phyloP scores from a whole-genome alignment of 2,888 invertebrate species.

The Acholoe squamosa region DNA sequence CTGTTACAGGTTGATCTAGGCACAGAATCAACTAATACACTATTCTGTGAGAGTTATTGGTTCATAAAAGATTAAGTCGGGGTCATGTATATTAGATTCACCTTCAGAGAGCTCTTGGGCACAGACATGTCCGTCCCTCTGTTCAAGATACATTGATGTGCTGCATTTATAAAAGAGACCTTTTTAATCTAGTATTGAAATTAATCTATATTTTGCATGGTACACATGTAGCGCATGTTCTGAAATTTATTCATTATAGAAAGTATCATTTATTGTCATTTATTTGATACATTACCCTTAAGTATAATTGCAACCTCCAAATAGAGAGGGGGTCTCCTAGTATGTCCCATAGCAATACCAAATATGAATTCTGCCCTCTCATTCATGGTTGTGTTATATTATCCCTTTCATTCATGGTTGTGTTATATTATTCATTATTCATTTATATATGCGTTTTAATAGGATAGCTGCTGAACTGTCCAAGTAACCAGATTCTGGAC shows the following conservation, averaged over 20 bases:
- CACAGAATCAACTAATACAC: no score
- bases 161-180: slow-evolving; percentile 10
- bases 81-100: background rate
- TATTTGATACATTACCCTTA: background rate
- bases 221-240: background rate
- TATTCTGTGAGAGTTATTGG: background rate
- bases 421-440: background rate
- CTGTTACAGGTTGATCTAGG: no score
- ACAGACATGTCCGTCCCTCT: slow-evolving; percentile 32
- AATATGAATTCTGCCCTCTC: background rate
- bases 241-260: background rate
- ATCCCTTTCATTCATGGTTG: background rate
- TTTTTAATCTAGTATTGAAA: background rate
- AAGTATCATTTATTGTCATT: background rate
- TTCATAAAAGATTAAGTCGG: no score
- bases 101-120: background rate
- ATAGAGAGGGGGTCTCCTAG: no score
- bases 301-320: background rate
- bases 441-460: background rate
- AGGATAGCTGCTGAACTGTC: no score
- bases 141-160: slow-evolving; percentile 14
- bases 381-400: background rate
- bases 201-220: background rate
- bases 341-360: background rate
- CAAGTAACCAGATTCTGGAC: background rate